These are phyloP conservation scores for Hydra vulgaris DNA, from an alignment of 30 jellyfish, hydroid and myxozoan genomes.

Conservation along the genomic window DNA sequence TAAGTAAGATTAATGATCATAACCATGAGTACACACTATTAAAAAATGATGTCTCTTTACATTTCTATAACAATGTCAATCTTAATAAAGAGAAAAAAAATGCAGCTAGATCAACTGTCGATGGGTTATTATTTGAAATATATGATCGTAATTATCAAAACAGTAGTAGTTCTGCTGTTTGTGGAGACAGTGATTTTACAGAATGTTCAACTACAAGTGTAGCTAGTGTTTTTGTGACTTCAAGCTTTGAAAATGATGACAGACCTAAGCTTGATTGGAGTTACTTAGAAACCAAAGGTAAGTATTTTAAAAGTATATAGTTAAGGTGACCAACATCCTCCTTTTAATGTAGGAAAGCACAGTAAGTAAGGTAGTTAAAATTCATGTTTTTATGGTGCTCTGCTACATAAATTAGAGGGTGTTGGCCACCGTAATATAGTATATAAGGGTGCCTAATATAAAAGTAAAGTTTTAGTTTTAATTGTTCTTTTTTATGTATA, in stretches of 20 bases:
- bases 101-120: constrained; percentile 39
- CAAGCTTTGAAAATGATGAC: constrained; percentile 78
- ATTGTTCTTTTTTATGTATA: no score
- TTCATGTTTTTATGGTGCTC: no score
- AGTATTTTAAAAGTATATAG: background rate
- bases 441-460: no score
- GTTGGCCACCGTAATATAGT: no score
- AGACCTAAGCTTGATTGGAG: constrained; percentile 57
- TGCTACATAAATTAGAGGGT: no score
- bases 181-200: constrained; percentile 67
- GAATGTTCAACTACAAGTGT: constrained; percentile 70
- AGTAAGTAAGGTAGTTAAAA: background rate
- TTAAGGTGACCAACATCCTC: no score
- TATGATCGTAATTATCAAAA: constrained; percentile 50
- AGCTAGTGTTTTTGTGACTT: constrained; percentile 62
- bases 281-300: constrained; percentile 67
- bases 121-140: constrained; percentile 76
- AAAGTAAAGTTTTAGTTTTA: no score
- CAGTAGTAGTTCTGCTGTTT: constrained; percentile 36
- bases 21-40: background rate
- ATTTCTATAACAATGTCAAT: no score
- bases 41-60: background rate
- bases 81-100: background rate
- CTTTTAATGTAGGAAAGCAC: background rate
- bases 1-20: background rate